A percentile compares a stretch with the other conserved stretches of the same genome.
Evolutionary conservation across 2,888 invertebrate genomes (phyloP).

Genomic region (Protophormia terraenovae): DNA sequence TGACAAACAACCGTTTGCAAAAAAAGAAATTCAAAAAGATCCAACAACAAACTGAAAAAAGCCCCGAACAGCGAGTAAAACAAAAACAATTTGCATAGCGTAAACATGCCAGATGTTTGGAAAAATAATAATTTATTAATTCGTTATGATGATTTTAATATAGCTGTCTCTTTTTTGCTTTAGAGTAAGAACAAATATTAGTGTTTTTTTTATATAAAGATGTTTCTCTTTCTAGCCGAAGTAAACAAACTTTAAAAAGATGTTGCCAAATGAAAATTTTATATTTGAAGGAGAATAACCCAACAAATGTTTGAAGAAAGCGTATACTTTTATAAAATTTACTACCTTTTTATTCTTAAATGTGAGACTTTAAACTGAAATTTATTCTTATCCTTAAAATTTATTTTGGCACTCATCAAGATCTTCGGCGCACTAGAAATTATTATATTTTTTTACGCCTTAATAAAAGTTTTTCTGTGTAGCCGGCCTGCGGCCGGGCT

Average conservation of each 20-base stretch:
- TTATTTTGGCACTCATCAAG: too few relatives aligned
- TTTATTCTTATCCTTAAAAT: too few relatives aligned
- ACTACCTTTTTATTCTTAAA: too few relatives aligned
- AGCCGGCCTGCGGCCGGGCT: too few relatives aligned
- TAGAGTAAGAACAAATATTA: background rate
- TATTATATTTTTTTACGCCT: too few relatives aligned
- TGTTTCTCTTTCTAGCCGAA: background rate
- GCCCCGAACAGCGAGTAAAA: background rate
- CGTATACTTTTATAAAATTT: too few relatives aligned
- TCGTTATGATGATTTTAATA: background rate
- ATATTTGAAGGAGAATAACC: background rate
- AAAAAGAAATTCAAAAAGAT: conserved; percentile 39
- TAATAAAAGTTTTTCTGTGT: too few relatives aligned
- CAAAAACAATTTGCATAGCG: background rate
- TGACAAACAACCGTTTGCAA: conserved; percentile 58
- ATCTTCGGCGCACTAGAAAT: too few relatives aligned
- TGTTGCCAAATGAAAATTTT: background rate
- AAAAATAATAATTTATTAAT: background rate
- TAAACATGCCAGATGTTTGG: conserved; percentile 24
- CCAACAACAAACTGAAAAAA: conserved; percentile 1
- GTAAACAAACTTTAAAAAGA: background rate
- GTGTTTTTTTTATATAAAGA: background rate
- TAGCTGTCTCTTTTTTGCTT: background rate
- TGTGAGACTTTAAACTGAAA: too few relatives aligned
- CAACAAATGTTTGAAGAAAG: background rate